A percentile compares a stretch with the other conserved stretches of the same genome.
Evolutionary conservation across 2,888 invertebrate genomes (phyloP).

Genomic region (Psococerastis gibbosa): DNA sequence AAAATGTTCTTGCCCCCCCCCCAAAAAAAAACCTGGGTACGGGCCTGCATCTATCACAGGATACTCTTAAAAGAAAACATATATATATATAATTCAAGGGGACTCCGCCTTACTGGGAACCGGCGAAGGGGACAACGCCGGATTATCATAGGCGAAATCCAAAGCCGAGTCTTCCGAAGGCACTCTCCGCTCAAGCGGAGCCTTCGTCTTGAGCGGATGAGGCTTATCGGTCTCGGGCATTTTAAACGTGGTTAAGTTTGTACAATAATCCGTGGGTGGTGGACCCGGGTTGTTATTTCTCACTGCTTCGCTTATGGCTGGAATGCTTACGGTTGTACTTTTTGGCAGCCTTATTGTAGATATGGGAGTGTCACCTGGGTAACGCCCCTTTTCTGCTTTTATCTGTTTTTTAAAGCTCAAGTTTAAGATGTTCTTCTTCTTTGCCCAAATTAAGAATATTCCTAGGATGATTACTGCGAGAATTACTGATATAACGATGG

Average conservation of each 20-base stretch:
- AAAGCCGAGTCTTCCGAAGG: slow-evolving; percentile 59
- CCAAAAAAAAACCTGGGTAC: no score
- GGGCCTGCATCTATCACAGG: no score
- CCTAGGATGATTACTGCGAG: not conserved
- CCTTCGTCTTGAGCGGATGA: slow-evolving; percentile 30
- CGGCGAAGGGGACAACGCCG: slow-evolving; percentile 47
- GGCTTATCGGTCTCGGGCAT: not conserved
- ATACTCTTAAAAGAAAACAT: no score
- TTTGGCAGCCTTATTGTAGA: slow-evolving; percentile 6
- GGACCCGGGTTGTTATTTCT: not conserved
- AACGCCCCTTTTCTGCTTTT: not conserved
- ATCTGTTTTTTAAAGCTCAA: not conserved
- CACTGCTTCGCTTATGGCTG: not conserved
- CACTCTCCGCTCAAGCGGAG: slow-evolving; percentile 47
- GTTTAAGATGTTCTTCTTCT: not conserved
- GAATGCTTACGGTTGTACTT: not conserved
- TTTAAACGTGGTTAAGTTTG: slow-evolving; percentile 4
- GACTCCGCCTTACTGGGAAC: slow-evolving; percentile 9
- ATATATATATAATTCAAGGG: no score
- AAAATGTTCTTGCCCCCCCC: no score
- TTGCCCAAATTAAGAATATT: not conserved
- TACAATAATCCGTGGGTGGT: slow-evolving; percentile 1
- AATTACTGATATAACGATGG: not conserved
- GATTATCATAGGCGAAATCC: slow-evolving; percentile 63
- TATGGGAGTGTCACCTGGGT: not conserved